Evolutionary conservation across 2,113 vertebrate species (phyloP), one percentile per base, ranked within the genome.

Genomic region (Forbesichthys papilliferus): DNA sequence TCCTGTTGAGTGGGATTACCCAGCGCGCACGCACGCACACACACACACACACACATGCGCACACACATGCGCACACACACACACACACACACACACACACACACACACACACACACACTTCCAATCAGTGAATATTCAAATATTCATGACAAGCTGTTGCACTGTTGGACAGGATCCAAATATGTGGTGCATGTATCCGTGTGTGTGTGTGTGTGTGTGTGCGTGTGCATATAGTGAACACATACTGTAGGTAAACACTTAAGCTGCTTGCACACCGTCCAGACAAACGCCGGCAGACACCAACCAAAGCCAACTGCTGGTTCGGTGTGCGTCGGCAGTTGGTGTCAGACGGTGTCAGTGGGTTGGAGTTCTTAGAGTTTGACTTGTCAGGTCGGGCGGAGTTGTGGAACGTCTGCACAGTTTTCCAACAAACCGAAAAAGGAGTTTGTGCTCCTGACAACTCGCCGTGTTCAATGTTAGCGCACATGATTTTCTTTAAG

Each of bases 61-160:
- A 48, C 34, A 16, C 71, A 60, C 57, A 27, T 13, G 5, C 57
- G 1, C 64, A 0, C 51, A 53, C 51, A 58, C 53, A 4, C 33
- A 60, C 68, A 48, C 48, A 55, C 75, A 51, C 66, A 34, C 63
- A 53, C 61, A 51, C 68, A 71, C 56, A 61, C 48, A 57, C 14
- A 27, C 12, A 52, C 60, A 64, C 47, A 53, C 70, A 66, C 56
- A 76, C 66, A 58, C 9, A 71, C 71, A 70, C 67, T 71, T 70
- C 55, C 46, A 49, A 52, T 66, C 68, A 49, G 57, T 86, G 77
- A 89, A 87, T 90, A 89, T 90, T 88, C 85, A 88, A 89, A 87
- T 90, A 89, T 90, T 88, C 84, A 88, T 87, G 16, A 46, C 79
- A 86, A 88, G 88, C 85, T 90, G 88, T 74, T 86, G 80, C 66